A percentile compares a stretch with the other conserved stretches of the same genome.
phyloP scores from a whole-genome alignment of 2,113 vertebrate genomes.

The Isurus oxyrinchus region DNA sequence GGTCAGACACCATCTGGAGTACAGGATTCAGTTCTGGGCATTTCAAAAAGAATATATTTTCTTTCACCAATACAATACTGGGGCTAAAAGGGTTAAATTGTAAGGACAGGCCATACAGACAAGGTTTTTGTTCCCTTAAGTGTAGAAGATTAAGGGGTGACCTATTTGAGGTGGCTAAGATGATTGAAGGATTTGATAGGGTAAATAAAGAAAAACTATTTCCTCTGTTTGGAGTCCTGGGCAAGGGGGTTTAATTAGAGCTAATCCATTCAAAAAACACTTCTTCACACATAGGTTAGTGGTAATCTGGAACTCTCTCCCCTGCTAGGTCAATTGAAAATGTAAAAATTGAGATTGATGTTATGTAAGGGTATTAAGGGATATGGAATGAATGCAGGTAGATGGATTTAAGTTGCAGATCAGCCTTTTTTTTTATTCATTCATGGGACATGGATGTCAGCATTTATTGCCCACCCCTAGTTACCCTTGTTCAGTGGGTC shows the following conservation, averaged over 20 bases:
- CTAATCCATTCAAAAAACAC: neutral
- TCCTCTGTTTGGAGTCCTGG: neutral
- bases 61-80: too few species aligned
- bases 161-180: too few species aligned
- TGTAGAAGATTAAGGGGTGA: too few species aligned
- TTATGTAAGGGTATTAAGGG: neutral
- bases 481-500: too few species aligned
- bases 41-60: too few species aligned
- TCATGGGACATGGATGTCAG: too few species aligned
- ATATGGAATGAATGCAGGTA: too few species aligned
- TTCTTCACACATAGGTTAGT: neutral
- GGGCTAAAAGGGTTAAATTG: neutral
- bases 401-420: neutral
- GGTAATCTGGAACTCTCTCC: neutral
- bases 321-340: neutral
- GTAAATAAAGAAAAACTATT: neutral
- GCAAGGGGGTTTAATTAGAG: neutral
- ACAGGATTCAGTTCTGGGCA: too few species aligned
- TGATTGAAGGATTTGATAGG: too few species aligned
- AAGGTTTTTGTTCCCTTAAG: too few species aligned
- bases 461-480: too few species aligned
- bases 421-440: neutral
- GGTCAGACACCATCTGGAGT: too few species aligned
- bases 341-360: neutral
- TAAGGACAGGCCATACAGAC: neutral